A percentile compares a stretch with the other conserved stretches of the same genome.
These are phyloP conservation scores for Pristiophorus japonicus DNA, from an alignment of 2,113 vertebrate genomes.

Conservation along the genomic window DNA sequence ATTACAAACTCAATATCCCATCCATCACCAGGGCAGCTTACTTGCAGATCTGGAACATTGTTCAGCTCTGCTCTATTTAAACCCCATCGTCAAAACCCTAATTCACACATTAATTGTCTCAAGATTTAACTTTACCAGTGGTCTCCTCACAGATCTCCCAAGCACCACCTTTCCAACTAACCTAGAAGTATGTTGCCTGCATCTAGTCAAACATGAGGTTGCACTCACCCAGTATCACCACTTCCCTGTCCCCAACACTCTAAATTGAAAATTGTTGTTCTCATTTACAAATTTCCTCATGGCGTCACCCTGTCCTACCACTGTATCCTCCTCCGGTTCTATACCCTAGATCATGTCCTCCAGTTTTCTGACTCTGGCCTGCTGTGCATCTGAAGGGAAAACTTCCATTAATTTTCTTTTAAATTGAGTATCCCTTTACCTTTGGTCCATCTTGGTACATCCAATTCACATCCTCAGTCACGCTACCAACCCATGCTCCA, in stretches of 20 bases:
- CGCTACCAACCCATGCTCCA: neutral
- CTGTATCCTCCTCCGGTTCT: too few relatives aligned
- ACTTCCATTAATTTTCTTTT: neutral
- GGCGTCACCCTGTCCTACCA: too few relatives aligned
- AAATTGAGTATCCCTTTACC: neutral
- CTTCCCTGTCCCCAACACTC: too few relatives aligned
- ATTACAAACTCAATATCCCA: neutral
- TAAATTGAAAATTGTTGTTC: too few relatives aligned
- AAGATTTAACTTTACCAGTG: neutral
- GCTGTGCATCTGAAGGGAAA: neutral
- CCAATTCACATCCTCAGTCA: neutral
- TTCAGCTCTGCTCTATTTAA: neutral
- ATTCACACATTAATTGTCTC: neutral
- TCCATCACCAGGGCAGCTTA: neutral
- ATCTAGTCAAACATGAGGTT: neutral
- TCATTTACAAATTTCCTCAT: too few relatives aligned
- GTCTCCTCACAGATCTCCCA: neutral
- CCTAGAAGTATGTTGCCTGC: neutral
- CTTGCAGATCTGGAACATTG: neutral
- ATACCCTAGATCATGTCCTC: too few relatives aligned
- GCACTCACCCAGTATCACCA: neutral
- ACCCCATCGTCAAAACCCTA: neutral
- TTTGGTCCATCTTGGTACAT: neutral
- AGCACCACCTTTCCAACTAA: neutral
- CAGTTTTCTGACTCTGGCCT: too few relatives aligned